Conservation (phyloP, 2,113 vertebrate genomes). For the Anhinga rufa region DNA sequence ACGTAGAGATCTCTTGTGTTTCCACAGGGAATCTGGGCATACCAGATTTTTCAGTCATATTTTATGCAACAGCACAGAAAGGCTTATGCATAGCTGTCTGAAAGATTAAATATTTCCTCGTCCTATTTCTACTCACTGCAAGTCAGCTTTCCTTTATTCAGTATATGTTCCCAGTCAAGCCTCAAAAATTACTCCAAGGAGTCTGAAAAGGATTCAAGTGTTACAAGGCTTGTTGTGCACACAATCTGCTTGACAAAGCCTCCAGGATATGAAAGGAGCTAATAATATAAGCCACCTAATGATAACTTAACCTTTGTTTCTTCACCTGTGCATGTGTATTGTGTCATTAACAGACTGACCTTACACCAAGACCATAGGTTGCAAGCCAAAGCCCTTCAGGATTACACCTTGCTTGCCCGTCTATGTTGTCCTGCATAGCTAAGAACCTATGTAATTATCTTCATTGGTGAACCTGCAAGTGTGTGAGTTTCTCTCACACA, state of each 20-base stretch:
- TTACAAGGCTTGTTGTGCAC: background rate
- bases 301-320: background rate
- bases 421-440: background rate
- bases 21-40: background rate
- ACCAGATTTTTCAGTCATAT: background rate
- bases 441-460: background rate
- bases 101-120: background rate
- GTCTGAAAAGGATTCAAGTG: background rate
- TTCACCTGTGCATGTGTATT: background rate
- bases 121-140: background rate
- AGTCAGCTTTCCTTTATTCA: background rate
- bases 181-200: background rate
- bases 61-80: background rate
- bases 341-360: background rate
- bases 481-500: background rate
- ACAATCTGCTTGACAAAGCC: background rate
- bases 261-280: background rate
- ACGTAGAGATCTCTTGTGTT: background rate
- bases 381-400: background rate
- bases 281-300: background rate
- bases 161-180: background rate
- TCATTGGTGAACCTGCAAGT: accelerated
- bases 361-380: background rate
- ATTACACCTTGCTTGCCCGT: background rate
- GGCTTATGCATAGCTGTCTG: background rate